These are phyloP conservation scores for Gambusia yucatana DNA, from an alignment of 2,797 vertebrate species.

Conservation along the genomic window DNA sequence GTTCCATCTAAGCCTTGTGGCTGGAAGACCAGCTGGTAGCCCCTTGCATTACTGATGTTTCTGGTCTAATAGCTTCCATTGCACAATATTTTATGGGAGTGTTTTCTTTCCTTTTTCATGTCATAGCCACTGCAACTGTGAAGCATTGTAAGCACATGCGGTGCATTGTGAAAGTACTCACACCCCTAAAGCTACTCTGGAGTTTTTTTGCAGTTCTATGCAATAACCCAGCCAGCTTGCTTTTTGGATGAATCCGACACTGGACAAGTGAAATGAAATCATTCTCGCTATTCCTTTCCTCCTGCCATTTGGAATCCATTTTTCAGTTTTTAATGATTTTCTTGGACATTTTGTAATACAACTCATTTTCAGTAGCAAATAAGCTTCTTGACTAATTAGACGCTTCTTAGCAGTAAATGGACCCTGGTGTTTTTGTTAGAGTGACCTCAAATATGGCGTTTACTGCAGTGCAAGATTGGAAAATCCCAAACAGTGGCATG, in stretches of 20 bases:
- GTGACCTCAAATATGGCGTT: background rate
- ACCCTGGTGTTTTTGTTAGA: background rate
- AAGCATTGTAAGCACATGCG: background rate
- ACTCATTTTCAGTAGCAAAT: background rate
- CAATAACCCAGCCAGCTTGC: background rate
- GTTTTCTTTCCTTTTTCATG: background rate
- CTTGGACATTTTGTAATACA: background rate
- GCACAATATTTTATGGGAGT: background rate
- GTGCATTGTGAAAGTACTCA: background rate
- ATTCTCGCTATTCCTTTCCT: background rate
- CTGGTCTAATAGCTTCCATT: background rate
- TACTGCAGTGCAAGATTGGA: background rate
- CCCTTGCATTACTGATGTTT: background rate
- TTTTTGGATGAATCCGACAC: background rate
- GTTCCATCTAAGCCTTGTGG: slow-evolving; percentile 12
- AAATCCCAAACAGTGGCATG: background rate
- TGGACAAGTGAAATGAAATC: background rate
- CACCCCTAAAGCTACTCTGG: background rate
- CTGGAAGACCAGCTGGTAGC: background rate
- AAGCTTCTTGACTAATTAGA: background rate
- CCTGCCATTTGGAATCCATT: background rate
- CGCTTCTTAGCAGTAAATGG: background rate
- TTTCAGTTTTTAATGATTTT: background rate
- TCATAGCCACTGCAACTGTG: background rate
- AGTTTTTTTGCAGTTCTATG: background rate